A percentile compares a stretch with the other conserved stretches of the same genome.
Conservation (phyloP, 2,113 vertebrate genomes). For the Leucoraja erinaceus region DNA sequence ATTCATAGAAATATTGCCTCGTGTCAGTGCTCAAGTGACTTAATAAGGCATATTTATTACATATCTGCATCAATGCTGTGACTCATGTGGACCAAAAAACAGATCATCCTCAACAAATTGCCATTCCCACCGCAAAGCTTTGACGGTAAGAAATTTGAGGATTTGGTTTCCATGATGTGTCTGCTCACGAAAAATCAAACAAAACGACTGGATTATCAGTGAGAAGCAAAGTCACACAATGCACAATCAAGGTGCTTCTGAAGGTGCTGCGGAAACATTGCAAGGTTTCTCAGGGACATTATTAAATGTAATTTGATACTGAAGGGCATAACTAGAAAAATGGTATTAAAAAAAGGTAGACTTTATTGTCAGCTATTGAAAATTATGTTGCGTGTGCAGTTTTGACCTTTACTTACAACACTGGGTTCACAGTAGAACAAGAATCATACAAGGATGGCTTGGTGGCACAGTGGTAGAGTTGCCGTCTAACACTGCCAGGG, state of each 20-base stretch:
- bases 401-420: too few species aligned
- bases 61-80: neutral
- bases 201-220: neutral
- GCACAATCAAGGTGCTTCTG: neutral
- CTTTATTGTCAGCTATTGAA: neutral
- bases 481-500: too few species aligned
- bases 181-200: neutral
- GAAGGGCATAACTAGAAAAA: neutral
- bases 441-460: too few species aligned
- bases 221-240: neutral
- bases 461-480: too few species aligned
- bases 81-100: neutral
- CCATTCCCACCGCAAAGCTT: neutral
- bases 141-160: neutral
- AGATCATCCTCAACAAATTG: neutral
- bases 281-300: neutral
- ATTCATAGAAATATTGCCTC: neutral
- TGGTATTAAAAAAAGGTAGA: neutral
- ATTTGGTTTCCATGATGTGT: neutral
- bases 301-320: neutral
- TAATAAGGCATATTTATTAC: neutral
- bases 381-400: too few species aligned
- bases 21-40: neutral
- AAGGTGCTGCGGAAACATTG: neutral
- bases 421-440: too few species aligned